Evolutionary conservation across 2,888 invertebrate species (phyloP), one percentile per base, ranked within the genome.

Genomic region (Drosophila niveifrons): DNA sequence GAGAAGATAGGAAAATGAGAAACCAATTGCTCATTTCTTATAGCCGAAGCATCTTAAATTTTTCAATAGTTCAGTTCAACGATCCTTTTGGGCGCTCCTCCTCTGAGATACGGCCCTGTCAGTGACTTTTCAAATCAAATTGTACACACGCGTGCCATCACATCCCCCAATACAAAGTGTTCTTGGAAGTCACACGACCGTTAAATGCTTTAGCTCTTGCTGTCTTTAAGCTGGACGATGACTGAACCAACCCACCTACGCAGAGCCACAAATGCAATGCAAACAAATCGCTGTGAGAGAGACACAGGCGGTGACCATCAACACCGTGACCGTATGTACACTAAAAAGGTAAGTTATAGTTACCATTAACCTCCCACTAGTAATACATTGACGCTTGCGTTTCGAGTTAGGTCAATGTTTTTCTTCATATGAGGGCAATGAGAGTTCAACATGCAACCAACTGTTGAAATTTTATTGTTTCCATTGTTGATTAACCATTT

Each of bases 251-350:
- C 52, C 61, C 58, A 51, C 29, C 41, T 44, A 39, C 36, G 50
- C 62, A 52, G 50, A 46, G 47, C 66, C 34, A 65, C 74, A 76
- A 84, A 79, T 87, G 80, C 82, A 88, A 66, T 78, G 72, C 78
- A 84, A 82, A 82, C 82, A 88, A 82, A 66, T 67, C 58, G 69
- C 52, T 9, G 68, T 61, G 51, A 72, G 65, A 76, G 53, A 64
- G 41, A 62, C 57, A 52, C 72, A 48, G 69, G 62, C 76, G 64
- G 71, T 83, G 72, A 74, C 79, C 61, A 70, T 84, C 72, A 84
- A 77, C 78, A 51, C 23, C 23, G 56, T 43, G 69, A 72, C 61
- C 46, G 36, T 61, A 57, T 72, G 64, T 58, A 59, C 36, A 47
- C 34, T 36, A 29, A 41, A 50, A 34, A 39, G 55, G 36, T 65